Percentiles rank a stretch among this genome's conserved stretches.
Conservation (phyloP, 2,797 vertebrate species). For the Falco rusticolus region DNA sequence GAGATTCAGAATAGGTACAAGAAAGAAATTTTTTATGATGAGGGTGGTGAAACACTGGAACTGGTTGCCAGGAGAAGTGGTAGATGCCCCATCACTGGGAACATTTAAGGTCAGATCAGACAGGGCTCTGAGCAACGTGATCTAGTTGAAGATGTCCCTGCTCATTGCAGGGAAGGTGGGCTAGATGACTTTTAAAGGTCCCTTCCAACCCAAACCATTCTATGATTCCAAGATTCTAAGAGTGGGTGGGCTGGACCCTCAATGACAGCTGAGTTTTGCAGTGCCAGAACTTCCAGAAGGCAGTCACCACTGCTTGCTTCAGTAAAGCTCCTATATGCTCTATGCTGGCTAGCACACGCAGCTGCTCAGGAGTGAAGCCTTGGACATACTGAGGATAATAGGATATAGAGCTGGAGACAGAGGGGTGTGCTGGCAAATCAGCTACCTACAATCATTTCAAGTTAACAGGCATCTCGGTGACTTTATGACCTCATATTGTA, state of each 20-base stretch:
- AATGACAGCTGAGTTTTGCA: neutral
- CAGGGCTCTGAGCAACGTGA: neutral
- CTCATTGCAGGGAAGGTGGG: neutral
- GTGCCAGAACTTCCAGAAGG: neutral
- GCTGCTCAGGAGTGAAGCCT: neutral
- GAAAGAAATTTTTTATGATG: too few relatives aligned
- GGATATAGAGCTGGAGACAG: neutral
- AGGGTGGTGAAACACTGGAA: neutral
- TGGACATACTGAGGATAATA: neutral
- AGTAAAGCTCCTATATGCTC: neutral
- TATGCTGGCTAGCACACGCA: neutral
- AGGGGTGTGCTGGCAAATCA: neutral
- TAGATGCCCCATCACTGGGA: neutral
- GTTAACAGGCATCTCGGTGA: neutral
- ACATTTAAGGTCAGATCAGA: neutral
- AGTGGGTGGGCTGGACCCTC: neutral
- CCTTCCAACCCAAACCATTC: neutral
- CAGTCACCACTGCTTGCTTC: neutral
- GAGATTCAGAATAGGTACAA: too few relatives aligned
- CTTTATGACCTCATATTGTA: neutral
- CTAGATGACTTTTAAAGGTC: neutral
- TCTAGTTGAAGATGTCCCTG: too few relatives aligned
- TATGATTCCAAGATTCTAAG: neutral
- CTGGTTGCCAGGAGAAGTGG: neutral
- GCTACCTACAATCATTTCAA: neutral